Evolutionary conservation across 2,797 vertebrate genomes (phyloP).

Genomic region (Erpetoichthys calabaricus): DNA sequence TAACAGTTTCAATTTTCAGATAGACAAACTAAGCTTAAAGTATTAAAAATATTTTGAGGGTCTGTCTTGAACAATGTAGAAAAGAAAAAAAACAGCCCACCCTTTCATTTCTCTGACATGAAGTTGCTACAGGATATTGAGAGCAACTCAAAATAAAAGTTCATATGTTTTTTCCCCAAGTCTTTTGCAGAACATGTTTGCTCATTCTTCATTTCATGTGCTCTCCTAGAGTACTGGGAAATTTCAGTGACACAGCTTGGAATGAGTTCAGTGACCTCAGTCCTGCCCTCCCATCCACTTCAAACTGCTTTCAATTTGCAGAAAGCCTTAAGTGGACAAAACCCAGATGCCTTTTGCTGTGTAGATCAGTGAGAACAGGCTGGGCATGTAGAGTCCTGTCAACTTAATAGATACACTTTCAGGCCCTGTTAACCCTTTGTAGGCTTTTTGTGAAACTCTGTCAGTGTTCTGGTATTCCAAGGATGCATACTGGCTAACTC

Average conservation of each 20-base stretch:
- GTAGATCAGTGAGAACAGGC: slow-evolving; percentile 46
- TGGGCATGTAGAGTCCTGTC: slow-evolving; percentile 36
- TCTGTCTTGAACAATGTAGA: too few species aligned
- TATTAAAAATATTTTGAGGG: too few species aligned
- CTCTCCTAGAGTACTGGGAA: slow-evolving; percentile 35
- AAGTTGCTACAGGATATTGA: too few species aligned
- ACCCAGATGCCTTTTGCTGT: slow-evolving; percentile 41
- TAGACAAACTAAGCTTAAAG: too few species aligned
- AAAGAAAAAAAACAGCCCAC: too few species aligned
- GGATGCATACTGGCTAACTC: too few species aligned
- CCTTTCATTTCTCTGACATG: too few species aligned
- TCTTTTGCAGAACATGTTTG: slow-evolving; percentile 23
- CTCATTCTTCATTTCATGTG: slow-evolving; percentile 24
- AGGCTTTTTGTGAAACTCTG: slow-evolving; percentile 21
- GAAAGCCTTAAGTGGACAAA: slow-evolving; percentile 46
- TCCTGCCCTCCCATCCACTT: slow-evolving; percentile 39
- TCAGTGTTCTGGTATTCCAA: too few species aligned
- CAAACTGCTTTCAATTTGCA: slow-evolving; percentile 48
- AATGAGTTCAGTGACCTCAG: slow-evolving; percentile 35
- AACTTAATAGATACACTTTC: slow-evolving; percentile 33
- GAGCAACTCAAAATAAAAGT: too few species aligned
- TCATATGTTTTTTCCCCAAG: too few species aligned
- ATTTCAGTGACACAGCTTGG: slow-evolving; percentile 38
- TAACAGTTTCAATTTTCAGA: too few species aligned
- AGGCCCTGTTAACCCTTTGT: slow-evolving; percentile 42